Percentiles rank a stretch among this genome's conserved stretches.
These are phyloP conservation scores for Ctenoplectra terminalis DNA, from an alignment of 1,140 invertebrate genomes.

Conservation along the genomic window DNA sequence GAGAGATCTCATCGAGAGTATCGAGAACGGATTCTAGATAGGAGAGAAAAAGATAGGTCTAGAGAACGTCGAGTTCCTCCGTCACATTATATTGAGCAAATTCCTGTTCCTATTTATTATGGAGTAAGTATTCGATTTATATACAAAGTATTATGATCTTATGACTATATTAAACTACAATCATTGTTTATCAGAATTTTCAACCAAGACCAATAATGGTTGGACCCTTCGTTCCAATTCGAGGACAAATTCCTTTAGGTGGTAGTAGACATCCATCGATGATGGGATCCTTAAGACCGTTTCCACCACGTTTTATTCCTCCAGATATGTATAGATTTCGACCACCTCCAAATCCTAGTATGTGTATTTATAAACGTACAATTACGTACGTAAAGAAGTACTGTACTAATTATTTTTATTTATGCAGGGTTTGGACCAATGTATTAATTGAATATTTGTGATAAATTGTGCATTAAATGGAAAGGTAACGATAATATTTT, in stretches of 20 bases:
- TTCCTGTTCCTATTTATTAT: conserved; percentile 68
- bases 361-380: conserved; percentile 19
- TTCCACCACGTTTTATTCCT: conserved; percentile 62
- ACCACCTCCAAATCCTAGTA: conserved; percentile 58
- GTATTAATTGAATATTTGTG: conserved; percentile 36
- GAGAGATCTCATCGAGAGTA: conserved; percentile 47
- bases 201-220: conserved; percentile 65
- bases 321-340: conserved; percentile 58
- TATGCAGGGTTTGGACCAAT: conserved; percentile 57
- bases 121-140: conserved; percentile 48
- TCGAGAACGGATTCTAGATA: conserved; percentile 49
- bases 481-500: neutral
- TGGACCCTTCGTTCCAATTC: conserved; percentile 60
- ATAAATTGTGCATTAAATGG: neutral
- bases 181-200: conserved; percentile 54
- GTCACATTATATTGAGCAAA: conserved; percentile 52
- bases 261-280: conserved; percentile 54
- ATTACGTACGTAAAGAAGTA: neutral
- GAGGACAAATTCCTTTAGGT: conserved; percentile 57
- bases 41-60: conserved; percentile 46
- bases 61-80: conserved; percentile 53
- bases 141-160: neutral
- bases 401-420: neutral
- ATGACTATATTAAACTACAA: conserved; percentile 7
- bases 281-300: conserved; percentile 59